Evolutionary conservation across 2,113 vertebrate species (phyloP).

Genomic region (Plectropomus leopardus): DNA sequence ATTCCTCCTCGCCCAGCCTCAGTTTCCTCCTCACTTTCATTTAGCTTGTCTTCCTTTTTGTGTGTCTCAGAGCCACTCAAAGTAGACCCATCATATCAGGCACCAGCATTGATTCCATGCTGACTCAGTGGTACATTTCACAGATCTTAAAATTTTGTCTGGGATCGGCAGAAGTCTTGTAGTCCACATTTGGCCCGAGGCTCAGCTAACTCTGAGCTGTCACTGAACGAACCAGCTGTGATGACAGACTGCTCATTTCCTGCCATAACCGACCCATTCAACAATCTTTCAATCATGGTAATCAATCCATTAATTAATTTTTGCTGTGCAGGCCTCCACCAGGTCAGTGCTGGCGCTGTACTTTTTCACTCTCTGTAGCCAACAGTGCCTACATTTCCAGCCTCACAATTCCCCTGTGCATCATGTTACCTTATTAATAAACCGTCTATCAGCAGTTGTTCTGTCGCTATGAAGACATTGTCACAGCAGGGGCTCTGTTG

Average conservation of each 20-base stretch:
- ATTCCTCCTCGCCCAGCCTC: neutral
- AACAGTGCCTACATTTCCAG: neutral
- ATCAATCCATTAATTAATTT: constrained; percentile 8
- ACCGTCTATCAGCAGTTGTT: constrained; percentile 23
- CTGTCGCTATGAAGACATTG: neutral
- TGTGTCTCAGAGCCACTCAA: neutral
- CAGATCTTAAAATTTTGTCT: neutral
- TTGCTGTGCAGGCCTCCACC: neutral
- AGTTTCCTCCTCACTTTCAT: too few species aligned
- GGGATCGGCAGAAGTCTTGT: neutral
- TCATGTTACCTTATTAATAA: constrained; percentile 14
- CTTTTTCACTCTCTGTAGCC: neutral
- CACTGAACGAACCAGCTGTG: neutral
- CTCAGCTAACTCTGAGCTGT: neutral
- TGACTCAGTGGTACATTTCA: neutral
- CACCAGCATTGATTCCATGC: neutral
- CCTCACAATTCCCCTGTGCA: neutral
- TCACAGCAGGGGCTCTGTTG: constrained; percentile 21
- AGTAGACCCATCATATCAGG: neutral
- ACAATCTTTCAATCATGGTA: neutral
- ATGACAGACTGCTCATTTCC: neutral
- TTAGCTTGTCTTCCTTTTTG: too few species aligned
- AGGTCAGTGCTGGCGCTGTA: constrained; percentile 2
- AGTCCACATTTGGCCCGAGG: neutral
- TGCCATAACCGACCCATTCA: constrained; percentile 14